Base-by-base conservation (phyloP, 2,113 vertebrate genomes). In the Tretioscincus oriximinensis region DNA sequence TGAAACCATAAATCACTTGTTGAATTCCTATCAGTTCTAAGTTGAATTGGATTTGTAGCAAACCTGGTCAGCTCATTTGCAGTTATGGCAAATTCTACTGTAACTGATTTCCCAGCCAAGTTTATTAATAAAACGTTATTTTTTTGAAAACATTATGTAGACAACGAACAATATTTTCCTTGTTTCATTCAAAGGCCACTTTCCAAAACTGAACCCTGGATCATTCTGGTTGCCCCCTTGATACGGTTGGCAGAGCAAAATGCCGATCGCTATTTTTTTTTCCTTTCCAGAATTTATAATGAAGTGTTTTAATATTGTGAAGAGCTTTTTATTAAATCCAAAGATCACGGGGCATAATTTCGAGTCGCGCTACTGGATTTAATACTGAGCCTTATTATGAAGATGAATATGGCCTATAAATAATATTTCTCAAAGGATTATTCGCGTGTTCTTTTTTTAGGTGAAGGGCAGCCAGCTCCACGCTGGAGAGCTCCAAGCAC, bases 251-350 rank as follows among this genome's bases (percentile, higher is more conserved):
- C 73, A 21, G 14, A 4, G 51, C 63, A 82, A 7, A 22, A 29
- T 41, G 11, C 65, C 79, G 63, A 31, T 41, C 5, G 35, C 5
- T 41, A 41, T 41, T 68, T 61, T 45, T 61, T 31, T 79, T 73
- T 60, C 35, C 68, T 29, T 78, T 83, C 85, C 67, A 0, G 0
- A 0, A 2, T 9, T 84, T 61, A 74, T 72, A 81, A 45, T 49
- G 68, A 88, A 87, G 77, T 58, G 72, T 60, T 73, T 60, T 84
- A 85, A 84, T 49, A 76, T 12, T 31, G 41, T 67, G 74, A 69
- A 11, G 28, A 1, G 0, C 31, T 71, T 72, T 81, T 81, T 81
- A 81, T 58, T 80, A 73, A 81, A 85, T 22, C 2, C 49, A 41
- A 35, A 63, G 8, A 1, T 73, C 75, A 69, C 73, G 76, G 80